phyloP scores from a whole-genome alignment of 2,888 invertebrate species.

The Scaptomyza tumidula region DNA sequence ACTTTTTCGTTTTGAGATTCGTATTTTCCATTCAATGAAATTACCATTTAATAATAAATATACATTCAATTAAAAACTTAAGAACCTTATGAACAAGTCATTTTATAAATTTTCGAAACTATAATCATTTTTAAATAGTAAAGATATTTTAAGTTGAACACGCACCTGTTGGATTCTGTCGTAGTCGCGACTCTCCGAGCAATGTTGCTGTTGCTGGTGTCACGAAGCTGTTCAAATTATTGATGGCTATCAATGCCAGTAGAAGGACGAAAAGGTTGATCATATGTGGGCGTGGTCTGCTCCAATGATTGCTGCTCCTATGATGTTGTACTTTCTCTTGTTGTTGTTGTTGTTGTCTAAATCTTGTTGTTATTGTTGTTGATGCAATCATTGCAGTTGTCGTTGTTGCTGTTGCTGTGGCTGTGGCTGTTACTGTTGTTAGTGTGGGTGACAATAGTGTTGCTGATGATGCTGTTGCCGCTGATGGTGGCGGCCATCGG shows the following conservation, averaged over 20 bases:
- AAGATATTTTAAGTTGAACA: no score
- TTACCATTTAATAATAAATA: no score
- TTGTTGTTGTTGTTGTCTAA: constrained; percentile 6
- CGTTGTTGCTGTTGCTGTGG: constrained; percentile 5
- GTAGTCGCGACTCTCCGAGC: constrained; percentile 72
- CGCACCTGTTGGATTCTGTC: constrained; percentile 80
- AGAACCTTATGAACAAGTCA: no score
- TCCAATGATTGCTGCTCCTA: constrained; percentile 22
- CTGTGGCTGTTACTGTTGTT: constrained; percentile 8
- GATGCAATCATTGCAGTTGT: constrained; percentile 1
- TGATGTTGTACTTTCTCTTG: constrained; percentile 8
- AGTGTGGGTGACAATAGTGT: background rate
- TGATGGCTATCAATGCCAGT: constrained; percentile 77
- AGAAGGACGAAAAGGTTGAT: constrained; percentile 68
- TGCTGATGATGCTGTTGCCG: constrained; percentile 3
- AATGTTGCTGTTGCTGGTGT: constrained; percentile 66
- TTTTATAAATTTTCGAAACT: no score
- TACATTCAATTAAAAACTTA: no score
- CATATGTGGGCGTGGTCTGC: constrained; percentile 57
- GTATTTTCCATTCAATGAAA: no score
- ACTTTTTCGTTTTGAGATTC: no score
- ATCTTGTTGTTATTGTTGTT: constrained; percentile 3
- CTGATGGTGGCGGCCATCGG: constrained; percentile 47
- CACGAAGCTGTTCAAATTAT: constrained; percentile 77
- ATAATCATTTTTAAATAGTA: no score